Conservation (phyloP, 1,140 invertebrate species). For the Helicorthomorpha holstii region DNA sequence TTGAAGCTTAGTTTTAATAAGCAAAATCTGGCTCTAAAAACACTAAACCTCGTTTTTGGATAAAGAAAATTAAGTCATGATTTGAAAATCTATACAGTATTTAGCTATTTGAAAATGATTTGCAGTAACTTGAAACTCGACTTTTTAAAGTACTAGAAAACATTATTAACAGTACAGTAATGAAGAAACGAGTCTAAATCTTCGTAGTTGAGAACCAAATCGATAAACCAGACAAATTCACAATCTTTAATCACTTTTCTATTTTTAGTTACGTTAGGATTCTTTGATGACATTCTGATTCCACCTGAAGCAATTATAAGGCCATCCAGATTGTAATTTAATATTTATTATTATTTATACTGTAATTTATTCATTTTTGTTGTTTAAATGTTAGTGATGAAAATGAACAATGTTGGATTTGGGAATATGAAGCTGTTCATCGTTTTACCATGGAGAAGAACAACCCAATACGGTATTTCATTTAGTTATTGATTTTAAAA, state of each 20-base stretch:
- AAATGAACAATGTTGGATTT: constrained; percentile 83
- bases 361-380: constrained; percentile 4
- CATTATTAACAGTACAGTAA: too few species aligned
- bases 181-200: too few species aligned
- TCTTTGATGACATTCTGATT: constrained; percentile 91
- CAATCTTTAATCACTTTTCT: constrained; percentile 3
- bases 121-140: too few species aligned
- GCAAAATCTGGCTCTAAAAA: too few species aligned
- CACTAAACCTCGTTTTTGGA: too few species aligned
- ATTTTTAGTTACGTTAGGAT: constrained; percentile 65
- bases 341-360: not conserved
- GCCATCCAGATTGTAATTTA: constrained; percentile 59
- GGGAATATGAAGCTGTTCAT: constrained; percentile 79
- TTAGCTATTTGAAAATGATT: too few species aligned
- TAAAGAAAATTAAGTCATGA: too few species aligned
- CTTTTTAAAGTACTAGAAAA: too few species aligned
- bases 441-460: too few species aligned
- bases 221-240: too few species aligned
- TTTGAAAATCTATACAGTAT: too few species aligned
- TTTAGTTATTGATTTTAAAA: constrained; percentile 63
- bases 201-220: not conserved
- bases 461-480: constrained; percentile 84
- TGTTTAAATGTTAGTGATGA: constrained; percentile 41
- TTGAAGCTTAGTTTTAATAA: too few species aligned
- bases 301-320: constrained; percentile 70